A percentile compares a stretch with the other conserved stretches of the same genome.
These are phyloP conservation scores for Drosophila obscura DNA, from an alignment of 1,140 invertebrate species.

Conservation along the genomic window DNA sequence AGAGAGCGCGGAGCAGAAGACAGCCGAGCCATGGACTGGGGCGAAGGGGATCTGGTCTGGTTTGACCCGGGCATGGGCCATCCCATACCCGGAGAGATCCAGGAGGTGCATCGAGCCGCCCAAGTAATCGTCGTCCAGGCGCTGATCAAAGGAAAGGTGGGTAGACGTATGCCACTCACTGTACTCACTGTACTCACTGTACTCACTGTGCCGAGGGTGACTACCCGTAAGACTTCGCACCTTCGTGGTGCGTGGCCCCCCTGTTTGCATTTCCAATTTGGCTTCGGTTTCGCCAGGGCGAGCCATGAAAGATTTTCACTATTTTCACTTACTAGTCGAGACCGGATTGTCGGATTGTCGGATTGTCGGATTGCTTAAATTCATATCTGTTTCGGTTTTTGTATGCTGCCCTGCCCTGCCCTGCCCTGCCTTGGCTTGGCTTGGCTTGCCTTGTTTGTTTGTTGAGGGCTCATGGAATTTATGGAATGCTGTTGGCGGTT, in stretches of 20 bases:
- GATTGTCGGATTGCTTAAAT: constrained; percentile 20
- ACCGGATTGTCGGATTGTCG: constrained; percentile 17
- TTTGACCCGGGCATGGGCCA: constrained; percentile 95
- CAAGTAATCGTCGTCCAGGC: constrained; percentile 95
- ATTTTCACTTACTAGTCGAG: constrained; percentile 64
- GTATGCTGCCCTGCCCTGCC: background rate
- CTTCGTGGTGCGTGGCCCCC: constrained; percentile 16
- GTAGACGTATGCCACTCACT: constrained; percentile 14
- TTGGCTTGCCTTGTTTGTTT: background rate
- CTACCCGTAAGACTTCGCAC: constrained; percentile 13
- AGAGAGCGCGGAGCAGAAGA: constrained; percentile 1
- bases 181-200: background rate
- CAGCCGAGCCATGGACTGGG: constrained; percentile 85
- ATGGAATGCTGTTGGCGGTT: constrained; percentile 27
- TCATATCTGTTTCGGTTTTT: constrained; percentile 21
- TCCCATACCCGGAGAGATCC: constrained; percentile 93
- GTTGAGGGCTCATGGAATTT: constrained; percentile 49
- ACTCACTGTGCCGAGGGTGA: constrained; percentile 8
- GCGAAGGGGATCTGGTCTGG: constrained; percentile 93
- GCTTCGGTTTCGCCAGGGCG: constrained; percentile 12
- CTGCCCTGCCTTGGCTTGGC: background rate
- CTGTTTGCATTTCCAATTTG: constrained; percentile 50
- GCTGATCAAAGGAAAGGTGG: constrained; percentile 94
- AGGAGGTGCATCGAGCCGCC: constrained; percentile 93
- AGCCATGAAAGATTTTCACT: constrained; percentile 65